A percentile compares a stretch with the other conserved stretches of the same genome.
Evolutionary conservation across 2,888 invertebrate species (phyloP).

Genomic region (Syrista parreyssii): DNA sequence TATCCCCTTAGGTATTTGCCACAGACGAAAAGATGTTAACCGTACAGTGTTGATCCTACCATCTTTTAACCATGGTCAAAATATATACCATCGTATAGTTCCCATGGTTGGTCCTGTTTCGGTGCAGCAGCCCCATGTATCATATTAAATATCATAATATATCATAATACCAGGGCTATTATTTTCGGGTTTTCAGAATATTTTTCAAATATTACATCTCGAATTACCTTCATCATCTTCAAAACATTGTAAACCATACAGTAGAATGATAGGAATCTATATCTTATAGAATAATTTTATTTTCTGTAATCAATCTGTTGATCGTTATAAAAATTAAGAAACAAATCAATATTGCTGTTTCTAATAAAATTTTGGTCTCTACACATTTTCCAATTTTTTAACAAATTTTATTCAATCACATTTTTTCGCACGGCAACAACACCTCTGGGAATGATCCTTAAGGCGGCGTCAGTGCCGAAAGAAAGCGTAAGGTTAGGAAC

Average conservation of each 20-base stretch:
- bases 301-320: background rate
- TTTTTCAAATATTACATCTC: conserved; percentile 32
- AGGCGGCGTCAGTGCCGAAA: background rate
- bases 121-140: conserved; percentile 24
- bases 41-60: background rate
- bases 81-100: conserved; percentile 21
- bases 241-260: background rate
- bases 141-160: conserved; percentile 48
- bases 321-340: background rate
- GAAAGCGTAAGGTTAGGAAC: background rate
- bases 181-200: conserved; percentile 27
- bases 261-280: background rate
- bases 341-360: background rate
- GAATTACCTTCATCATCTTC: conserved; percentile 2
- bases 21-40: background rate
- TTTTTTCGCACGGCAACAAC: background rate
- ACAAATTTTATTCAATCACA: background rate
- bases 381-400: background rate
- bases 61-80: conserved; percentile 21
- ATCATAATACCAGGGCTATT: conserved; percentile 41
- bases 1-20: background rate
- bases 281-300: background rate
- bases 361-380: background rate
- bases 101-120: conserved; percentile 19
- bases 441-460: background rate